Evolutionary conservation across 2,797 vertebrate genomes (phyloP), one percentile per base, ranked within the genome.

Genomic region (Halcyon badia): DNA sequence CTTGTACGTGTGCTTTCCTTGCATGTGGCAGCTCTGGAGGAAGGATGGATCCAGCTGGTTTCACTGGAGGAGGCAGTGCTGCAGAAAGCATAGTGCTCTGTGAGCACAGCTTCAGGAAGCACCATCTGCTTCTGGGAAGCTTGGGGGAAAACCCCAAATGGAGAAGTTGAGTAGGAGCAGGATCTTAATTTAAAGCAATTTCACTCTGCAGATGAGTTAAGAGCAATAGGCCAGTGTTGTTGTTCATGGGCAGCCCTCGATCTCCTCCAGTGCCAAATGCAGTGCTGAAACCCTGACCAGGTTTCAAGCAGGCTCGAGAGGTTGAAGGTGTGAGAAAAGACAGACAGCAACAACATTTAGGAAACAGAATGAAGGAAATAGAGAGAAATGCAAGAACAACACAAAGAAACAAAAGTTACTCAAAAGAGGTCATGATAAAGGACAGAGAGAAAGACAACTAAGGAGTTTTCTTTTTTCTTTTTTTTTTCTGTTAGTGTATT

Each of bases 161-260:
- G 90, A 96, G 94, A 96, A 94, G 94, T 57, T 94, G 94, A 96
- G 94, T 93, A 76, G 94, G 82, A 96, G 78, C 86, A 83, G 88
- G 91, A 95, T 94, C 88, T 92, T 83, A 73, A 89, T 89, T 90
- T 96, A 83, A 95, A 95, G 80, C 73, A 60, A 89, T 72, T 66
- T 90, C 52, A 62, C 46, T 97, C 79, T 84, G 92, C 54, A 96
- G 93, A 92, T 93, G 89, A 95, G 71, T 90, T 60, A 66, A 87
- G 89, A 85, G 60, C 62, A 68, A 49, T 2, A 24, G 54, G 33
- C 9, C 14, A 14, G 31, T 17, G 46, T 10, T 52, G 35, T 1
- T 65, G 51, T 31, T 85, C 0, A 0, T 28, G 26, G 57, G 70
- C 62, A 83, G 44, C 60, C 58, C 79, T 42, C 5, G 1, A 49